Evolutionary conservation across 2,888 invertebrate species (phyloP), one percentile per base, ranked within the genome.

Genomic region (Tholera decimalis): DNA sequence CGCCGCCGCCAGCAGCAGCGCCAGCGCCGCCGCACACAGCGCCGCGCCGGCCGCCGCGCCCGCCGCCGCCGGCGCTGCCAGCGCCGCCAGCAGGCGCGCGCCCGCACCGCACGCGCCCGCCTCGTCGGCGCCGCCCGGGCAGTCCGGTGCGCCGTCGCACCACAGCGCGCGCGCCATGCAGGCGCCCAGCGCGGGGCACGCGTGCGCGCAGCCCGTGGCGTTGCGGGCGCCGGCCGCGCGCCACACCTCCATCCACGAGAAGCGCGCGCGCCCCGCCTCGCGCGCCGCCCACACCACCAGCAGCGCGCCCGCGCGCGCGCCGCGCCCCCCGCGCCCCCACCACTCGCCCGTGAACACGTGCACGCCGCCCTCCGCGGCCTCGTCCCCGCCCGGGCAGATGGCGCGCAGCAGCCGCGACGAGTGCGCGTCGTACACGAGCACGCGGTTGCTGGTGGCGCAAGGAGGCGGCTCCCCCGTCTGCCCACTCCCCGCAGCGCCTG

Each of bases 241-340:
- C 88, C 90, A 88, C 76, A 88, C 82, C 75, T 92, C 92, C 87
- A 98, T 95, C 98, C 98, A 98, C 64, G 97, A 97, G 83, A 98
- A 96, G n/a, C 97, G 97, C 53, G 98, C 97, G 56, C 91, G 97
- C 33, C 98, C 98, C n/a, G 97, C 93, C 89, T 98, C 98, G 92
- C 98, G 98, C 88, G 98, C 98, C 85, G 97, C 97, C 78, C 98
- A 98, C 93, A 98, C 98, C 62, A 98, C 97, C 80, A 98, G 97
- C 74, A 98, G 96, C n/a, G 98, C 97, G 97, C 43, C 97, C 46
- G 79, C 61, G 96, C 18, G 97, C 97, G 59, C 53, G 73, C 96
- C 86, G 28, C 89, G 85, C 49, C 89, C 88, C 86, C 96, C 86
- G 28, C 89, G 85, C 49, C 89, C 88, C 86, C 88, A 95, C 98